Conservation (phyloP, 1,140 invertebrate genomes). For the Papilio polyxenes region DNA sequence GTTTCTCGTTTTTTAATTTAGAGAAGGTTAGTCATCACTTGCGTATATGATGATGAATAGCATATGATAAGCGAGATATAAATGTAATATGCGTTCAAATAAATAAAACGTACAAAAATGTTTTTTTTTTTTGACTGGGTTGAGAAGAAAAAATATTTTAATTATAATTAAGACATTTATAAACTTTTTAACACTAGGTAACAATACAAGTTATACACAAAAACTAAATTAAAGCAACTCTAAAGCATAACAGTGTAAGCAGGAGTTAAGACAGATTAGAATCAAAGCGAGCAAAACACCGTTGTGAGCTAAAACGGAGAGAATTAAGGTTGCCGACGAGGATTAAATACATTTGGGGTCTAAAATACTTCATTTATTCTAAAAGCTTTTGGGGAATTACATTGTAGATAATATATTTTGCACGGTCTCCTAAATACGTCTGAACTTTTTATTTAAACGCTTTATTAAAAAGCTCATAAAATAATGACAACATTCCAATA, state of each 20-base stretch:
- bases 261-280: slow-evolving; percentile 25
- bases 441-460: not conserved
- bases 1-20: too few species aligned
- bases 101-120: too few species aligned
- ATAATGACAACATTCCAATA: too few species aligned
- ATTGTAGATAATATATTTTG: slow-evolving; percentile 23
- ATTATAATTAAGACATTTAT: too few species aligned
- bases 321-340: slow-evolving; percentile 26
- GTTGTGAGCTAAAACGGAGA: slow-evolving; percentile 21
- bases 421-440: not conserved
- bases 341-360: slow-evolving; percentile 25
- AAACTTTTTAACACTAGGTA: too few species aligned
- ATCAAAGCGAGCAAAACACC: slow-evolving; percentile 16
- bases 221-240: slow-evolving; percentile 5
- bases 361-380: slow-evolving; percentile 29
- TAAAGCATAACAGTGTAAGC: slow-evolving; percentile 22
- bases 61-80: too few species aligned
- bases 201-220: not conserved
- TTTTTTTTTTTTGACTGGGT: too few species aligned
- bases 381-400: slow-evolving; percentile 28
- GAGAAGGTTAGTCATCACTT: not conserved
- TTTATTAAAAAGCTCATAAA: not conserved
- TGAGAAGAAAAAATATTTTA: too few species aligned
- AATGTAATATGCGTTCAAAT: too few species aligned
- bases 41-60: too few species aligned